Conservation (phyloP, 2,113 vertebrate genomes). For the Tachysurus fulvidraco region DNA sequence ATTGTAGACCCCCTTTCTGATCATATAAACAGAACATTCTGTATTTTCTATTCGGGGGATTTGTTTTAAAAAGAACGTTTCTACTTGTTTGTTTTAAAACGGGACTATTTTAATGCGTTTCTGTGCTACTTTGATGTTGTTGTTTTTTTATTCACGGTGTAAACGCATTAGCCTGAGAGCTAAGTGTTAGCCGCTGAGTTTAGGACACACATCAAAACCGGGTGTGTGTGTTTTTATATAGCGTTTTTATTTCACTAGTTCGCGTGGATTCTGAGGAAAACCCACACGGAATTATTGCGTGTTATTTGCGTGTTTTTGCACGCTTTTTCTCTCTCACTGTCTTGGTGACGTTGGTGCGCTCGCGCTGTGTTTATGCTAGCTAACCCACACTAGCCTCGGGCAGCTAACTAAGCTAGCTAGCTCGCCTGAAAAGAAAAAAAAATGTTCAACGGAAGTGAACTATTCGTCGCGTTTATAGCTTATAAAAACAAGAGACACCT, state of each 20-base stretch:
- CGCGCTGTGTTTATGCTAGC: constrained; percentile 22
- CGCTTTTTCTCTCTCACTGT: neutral
- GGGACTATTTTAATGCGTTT: neutral
- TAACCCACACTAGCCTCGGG: constrained; percentile 3
- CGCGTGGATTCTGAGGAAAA: neutral
- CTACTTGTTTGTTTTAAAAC: too few species aligned
- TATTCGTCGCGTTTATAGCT: neutral
- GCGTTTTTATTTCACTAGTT: neutral
- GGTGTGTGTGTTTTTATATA: too few species aligned
- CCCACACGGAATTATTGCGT: too few species aligned
- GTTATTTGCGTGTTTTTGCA: neutral
- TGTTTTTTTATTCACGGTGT: neutral
- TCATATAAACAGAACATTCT: neutral
- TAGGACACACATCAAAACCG: too few species aligned
- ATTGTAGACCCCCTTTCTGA: neutral
- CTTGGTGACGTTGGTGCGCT: neutral
- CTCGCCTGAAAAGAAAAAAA: constrained; percentile 1
- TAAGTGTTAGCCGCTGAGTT: neutral
- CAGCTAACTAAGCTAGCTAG: neutral
- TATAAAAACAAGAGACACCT: neutral
- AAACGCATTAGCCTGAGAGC: neutral
- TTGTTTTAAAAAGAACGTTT: neutral
- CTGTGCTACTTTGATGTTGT: neutral
- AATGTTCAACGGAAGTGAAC: constrained; percentile 32
- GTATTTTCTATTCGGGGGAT: neutral